These are phyloP conservation scores for Pegoplata infirma DNA, from an alignment of 2,888 invertebrate species.

Conservation along the genomic window DNA sequence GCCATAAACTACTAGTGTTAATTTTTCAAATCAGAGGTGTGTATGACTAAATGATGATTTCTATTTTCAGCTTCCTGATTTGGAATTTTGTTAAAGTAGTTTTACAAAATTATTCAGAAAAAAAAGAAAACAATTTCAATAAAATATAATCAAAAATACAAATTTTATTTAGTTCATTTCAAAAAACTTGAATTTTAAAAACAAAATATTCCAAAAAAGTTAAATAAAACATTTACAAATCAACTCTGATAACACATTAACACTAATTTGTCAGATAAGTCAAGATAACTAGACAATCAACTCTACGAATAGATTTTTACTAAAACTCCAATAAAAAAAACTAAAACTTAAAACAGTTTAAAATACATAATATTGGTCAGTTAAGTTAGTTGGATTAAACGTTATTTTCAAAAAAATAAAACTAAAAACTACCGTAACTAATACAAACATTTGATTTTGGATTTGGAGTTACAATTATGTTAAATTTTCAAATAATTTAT, in stretches of 20 bases:
- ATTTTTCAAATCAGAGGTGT: constrained; percentile 30
- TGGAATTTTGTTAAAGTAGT: constrained; percentile 1
- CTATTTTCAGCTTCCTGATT: constrained; percentile 20
- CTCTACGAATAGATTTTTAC: not conserved
- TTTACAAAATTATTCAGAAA: no score
- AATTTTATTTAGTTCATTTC: no score
- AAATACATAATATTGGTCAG: not conserved
- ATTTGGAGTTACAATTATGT: constrained; percentile 50
- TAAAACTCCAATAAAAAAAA: not conserved
- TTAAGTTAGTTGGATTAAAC: not conserved
- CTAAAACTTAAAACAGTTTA: constrained; percentile 15
- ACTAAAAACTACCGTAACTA: constrained; percentile 18
- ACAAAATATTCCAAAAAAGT: not conserved
- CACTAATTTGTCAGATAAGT: constrained; percentile 60
- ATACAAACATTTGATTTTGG: constrained; percentile 47
- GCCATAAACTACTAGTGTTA: constrained; percentile 35
- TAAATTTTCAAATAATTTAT: constrained; percentile 56
- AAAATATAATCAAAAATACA: not conserved
- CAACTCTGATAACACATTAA: constrained; percentile 46
- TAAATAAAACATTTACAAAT: constrained; percentile 33
- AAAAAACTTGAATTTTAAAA: not conserved
- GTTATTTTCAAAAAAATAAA: constrained; percentile 12
- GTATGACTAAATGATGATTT: constrained; percentile 19
- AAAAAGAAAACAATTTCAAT: not conserved
- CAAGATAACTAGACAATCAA: constrained; percentile 44